A percentile compares a stretch with the other conserved stretches of the same genome.
Conservation (phyloP, 2,888 invertebrate species). For the Lepidocyrtinus sp. region DNA sequence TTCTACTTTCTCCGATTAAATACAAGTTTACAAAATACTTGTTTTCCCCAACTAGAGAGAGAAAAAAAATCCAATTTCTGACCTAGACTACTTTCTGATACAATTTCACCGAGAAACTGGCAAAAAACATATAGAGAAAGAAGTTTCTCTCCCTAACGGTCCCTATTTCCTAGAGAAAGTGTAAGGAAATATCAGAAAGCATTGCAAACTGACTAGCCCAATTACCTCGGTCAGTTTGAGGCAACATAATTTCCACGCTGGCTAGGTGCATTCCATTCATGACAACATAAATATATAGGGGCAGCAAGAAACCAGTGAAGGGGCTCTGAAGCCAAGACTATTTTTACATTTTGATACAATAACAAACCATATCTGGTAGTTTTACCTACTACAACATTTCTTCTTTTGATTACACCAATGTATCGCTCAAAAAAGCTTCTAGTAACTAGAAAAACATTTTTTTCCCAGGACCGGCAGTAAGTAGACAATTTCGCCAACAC, state of each 20-base stretch:
- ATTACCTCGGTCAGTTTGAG: not conserved
- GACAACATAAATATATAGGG: not conserved
- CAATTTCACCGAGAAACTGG: slow-evolving; percentile 30
- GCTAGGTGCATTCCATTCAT: slow-evolving; percentile 4
- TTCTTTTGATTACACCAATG: slow-evolving; percentile 23
- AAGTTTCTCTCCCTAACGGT: too few relatives aligned
- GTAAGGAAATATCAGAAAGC: not conserved
- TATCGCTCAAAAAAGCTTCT: slow-evolving; percentile 34
- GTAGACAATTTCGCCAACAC: slow-evolving; percentile 56
- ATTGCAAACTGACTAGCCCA: not conserved
- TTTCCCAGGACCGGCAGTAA: slow-evolving; percentile 41
- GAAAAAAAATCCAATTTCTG: slow-evolving; percentile 52
- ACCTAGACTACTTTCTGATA: slow-evolving; percentile 24
- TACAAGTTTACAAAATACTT: slow-evolving; percentile 2
- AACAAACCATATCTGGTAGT: not conserved
- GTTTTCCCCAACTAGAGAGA: not conserved
- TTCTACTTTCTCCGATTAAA: slow-evolving; percentile 5
- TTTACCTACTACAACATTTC: not conserved
- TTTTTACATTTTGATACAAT: not conserved
- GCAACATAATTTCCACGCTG: not conserved
- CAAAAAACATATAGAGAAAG: slow-evolving; percentile 25
- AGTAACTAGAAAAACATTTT: slow-evolving; percentile 40
- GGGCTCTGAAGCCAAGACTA: not conserved
- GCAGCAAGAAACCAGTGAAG: not conserved
- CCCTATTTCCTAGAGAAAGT: not conserved